A percentile compares a stretch with the other conserved stretches of the same genome.
phyloP scores from a whole-genome alignment of 1,140 invertebrate species.

The Vollenhovia emeryi region DNA sequence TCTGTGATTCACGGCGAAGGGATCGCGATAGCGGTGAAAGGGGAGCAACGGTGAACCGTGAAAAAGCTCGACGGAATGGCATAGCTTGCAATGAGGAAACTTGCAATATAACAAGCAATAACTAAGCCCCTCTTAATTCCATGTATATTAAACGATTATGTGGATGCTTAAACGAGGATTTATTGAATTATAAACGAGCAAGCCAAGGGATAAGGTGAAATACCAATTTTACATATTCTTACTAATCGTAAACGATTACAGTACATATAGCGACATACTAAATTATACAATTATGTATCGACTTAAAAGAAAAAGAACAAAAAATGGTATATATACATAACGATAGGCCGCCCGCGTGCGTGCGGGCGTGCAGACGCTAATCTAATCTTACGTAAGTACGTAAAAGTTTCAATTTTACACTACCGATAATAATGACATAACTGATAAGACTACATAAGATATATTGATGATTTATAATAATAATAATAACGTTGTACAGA shows the following conservation, averaged over 20 bases:
- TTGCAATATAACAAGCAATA: slow-evolving; percentile 86
- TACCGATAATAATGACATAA: slow-evolving; percentile 85
- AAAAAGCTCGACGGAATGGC: slow-evolving; percentile 76
- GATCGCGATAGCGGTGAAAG: slow-evolving; percentile 41
- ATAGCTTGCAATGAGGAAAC: slow-evolving; percentile 80
- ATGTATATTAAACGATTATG: slow-evolving; percentile 84
- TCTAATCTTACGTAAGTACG: slow-evolving; percentile 84
- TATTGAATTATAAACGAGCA: slow-evolving; percentile 80
- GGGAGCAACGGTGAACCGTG: slow-evolving; percentile 51
- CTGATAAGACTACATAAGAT: slow-evolving; percentile 83
- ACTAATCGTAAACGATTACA: slow-evolving; percentile 84
- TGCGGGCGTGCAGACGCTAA: slow-evolving; percentile 77
- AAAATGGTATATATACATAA: slow-evolving; percentile 79
- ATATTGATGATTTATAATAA: slow-evolving; percentile 85
- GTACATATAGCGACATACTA: slow-evolving; percentile 84
- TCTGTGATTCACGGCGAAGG: slow-evolving; percentile 67
- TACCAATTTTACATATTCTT: slow-evolving; percentile 86
- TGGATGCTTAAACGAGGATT: slow-evolving; percentile 83
- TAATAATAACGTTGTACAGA: slow-evolving; percentile 85
- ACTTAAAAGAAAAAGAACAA: slow-evolving; percentile 76
- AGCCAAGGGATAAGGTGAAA: slow-evolving; percentile 78
- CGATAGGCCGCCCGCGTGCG: slow-evolving; percentile 70
- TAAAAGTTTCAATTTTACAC: slow-evolving; percentile 86
- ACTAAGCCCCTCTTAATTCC: slow-evolving; percentile 84
- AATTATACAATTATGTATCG: slow-evolving; percentile 84